A percentile compares a stretch with the other conserved stretches of the same genome.
These are phyloP conservation scores for Poeciliopsis paucimaculata DNA, from an alignment of 2,797 vertebrate genomes.

Conservation along the genomic window DNA sequence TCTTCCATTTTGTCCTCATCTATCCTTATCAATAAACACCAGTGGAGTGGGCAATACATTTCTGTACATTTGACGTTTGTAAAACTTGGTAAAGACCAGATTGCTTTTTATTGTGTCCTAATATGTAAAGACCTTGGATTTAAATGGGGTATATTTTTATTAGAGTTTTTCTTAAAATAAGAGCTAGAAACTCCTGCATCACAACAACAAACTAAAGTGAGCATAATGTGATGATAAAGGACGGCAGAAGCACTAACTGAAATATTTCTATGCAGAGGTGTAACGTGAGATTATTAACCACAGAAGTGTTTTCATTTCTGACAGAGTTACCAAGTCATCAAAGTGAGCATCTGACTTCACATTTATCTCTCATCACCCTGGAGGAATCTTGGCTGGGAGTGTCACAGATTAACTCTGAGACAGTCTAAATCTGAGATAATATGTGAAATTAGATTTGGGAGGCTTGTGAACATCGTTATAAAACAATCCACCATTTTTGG, in stretches of 20 bases:
- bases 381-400: neutral
- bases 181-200: neutral
- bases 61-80: neutral
- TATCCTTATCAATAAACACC: neutral
- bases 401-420: neutral
- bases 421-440: neutral
- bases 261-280: neutral
- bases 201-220: neutral
- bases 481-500: neutral
- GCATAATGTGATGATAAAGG: neutral
- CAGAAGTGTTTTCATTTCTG: neutral
- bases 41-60: neutral
- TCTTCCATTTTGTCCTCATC: neutral
- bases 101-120: neutral
- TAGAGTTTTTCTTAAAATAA: neutral
- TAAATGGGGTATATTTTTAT: neutral
- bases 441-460: slow-evolving; percentile 10
- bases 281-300: neutral
- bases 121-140: neutral
- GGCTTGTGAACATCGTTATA: slow-evolving; percentile 11
- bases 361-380: neutral
- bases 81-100: neutral
- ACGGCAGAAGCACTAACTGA: neutral
- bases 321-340: neutral
- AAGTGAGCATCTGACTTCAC: slow-evolving; percentile 1